Base-by-base conservation (phyloP, 2,113 vertebrate species). In the Elephas maximus region DNA sequence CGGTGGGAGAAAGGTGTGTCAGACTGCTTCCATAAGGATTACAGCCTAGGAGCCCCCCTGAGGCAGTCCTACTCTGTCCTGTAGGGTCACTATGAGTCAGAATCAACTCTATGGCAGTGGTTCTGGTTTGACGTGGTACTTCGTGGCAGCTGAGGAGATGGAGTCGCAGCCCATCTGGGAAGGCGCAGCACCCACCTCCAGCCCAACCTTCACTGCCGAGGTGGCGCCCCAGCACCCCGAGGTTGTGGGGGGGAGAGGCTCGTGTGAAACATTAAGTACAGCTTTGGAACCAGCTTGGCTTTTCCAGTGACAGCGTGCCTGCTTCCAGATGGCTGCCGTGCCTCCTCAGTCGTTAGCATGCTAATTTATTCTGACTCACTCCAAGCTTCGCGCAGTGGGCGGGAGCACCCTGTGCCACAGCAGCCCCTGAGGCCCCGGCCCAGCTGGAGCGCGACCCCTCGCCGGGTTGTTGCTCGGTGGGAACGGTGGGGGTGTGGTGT, bases 341-440 rank as follows among this genome's bases (percentile, higher is more conserved):
- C 82, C 8, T 78, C 94, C 85, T 90, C 88, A 0, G 2, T 98
- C 88, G 91, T 98, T 98, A 98, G 98, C 96, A 98, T 98, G 98
- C 97, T 98, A 98, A 99, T 98, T 73, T 98, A 98, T 98, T 99
- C 98, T 97, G 98, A 98, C 97, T 98, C 98, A 98, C 95, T 97
- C 96, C 91, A 81, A 93, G 97, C 98, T 97, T 94, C 5, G 28
- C 30, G 3, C 15, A 33, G 67, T 33, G 30, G 67, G 67, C 18
- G 60, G 21, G 60, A 62, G 21, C 60, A 10, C 60, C 60, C 60
- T 3, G 37, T 23, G 18, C 60, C 60, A 62, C 12, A 69, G 12
- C 28, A 69, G 67, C 67, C 67, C 67, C 67, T 33, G 30, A 67
- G 67, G 67, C 67, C 67, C 60, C 2, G 5, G 67, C 67, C 67